Base-by-base conservation (phyloP, 2,113 vertebrate species). In the Stegastes partitus region DNA sequence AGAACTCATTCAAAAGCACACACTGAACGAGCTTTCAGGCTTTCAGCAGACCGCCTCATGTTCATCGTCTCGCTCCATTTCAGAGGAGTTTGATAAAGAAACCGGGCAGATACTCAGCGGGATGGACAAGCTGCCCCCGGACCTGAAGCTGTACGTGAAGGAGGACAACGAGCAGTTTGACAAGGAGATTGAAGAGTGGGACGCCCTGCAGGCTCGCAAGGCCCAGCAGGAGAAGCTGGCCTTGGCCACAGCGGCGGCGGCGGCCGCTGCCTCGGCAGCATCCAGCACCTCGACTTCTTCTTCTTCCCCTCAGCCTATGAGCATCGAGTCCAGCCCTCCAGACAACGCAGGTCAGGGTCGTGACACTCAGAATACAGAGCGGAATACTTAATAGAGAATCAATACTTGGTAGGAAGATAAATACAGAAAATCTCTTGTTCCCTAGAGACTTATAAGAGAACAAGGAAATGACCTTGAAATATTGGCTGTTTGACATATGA, bases 1-100 rank as follows among this genome's bases (percentile, higher is more conserved):
- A 63, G 42, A 16, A 68, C 21, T 44, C 5, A 39, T 55, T 47
- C 21, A 10, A 11, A 64, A 47, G 22, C 19, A 66, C 42, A 31
- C 42, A 23, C 53, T 58, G 7, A 18, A 22, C 23, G 28, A 53
- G 11, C 44, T 16, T 18, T 26, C 2, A 0, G 50, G 2, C 42
- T 19, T 31, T 49, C 26, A 65, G 7, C 31, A 45, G 15, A 39
- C 15, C 4, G n/a, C 1, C 3, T 44, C 7, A 12, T 37, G 0
- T 62, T 74, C 2, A 51, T 68, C 49, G 10, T 39, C 7, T 68
- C n/a, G 15, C n/a, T n/a, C 18, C 74, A 4, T 62, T 81, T 1
- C 94, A 99, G 98, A 99, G 78, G 97, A 99, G 65, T 97, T 98
- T 77, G 97, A 97, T 88, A 98, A 98, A 78, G 98, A 98, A 92